phyloP scores from a whole-genome alignment of 2,113 vertebrate species.

The Pardalotus punctatus region DNA sequence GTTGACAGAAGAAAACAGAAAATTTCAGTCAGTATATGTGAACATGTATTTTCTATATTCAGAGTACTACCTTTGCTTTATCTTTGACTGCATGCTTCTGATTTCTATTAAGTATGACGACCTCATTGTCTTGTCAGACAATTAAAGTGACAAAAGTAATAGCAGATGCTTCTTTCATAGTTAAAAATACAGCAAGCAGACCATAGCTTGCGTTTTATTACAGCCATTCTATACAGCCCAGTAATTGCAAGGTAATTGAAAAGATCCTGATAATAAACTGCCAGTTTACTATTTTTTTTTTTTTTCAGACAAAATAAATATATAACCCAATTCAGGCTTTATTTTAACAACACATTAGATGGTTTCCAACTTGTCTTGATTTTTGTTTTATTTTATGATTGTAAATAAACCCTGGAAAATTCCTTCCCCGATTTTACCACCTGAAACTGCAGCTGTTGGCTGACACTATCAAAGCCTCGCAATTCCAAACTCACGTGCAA shows the following conservation, averaged over 20 bases:
- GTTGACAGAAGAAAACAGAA: background rate
- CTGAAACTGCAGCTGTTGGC: constrained; percentile 91
- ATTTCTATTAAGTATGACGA: constrained; percentile 46
- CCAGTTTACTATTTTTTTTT: constrained; percentile 40
- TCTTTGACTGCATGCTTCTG: constrained; percentile 23
- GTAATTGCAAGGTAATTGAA: constrained; percentile 52
- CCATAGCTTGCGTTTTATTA: constrained; percentile 9
- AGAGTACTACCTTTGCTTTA: background rate
- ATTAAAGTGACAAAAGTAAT: constrained; percentile 58
- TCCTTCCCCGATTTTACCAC: constrained; percentile 81
- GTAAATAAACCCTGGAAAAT: constrained; percentile 82
- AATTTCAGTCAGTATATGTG: background rate
- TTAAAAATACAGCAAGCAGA: background rate
- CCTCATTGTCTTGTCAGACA: constrained; percentile 55
- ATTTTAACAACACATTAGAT: constrained; percentile 60
- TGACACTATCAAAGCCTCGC: constrained; percentile 78
- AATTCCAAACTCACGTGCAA: constrained; percentile 87
- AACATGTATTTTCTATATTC: background rate
- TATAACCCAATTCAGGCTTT: constrained; percentile 46
- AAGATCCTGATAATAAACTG: constrained; percentile 42
- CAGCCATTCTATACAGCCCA: background rate
- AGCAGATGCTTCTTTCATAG: constrained; percentile 51
- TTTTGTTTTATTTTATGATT: constrained; percentile 76
- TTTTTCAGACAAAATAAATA: constrained; percentile 60
- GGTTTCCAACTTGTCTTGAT: constrained; percentile 66